Base-by-base conservation (phyloP, 2,113 vertebrate species). In the Brienomyrus longianalis region DNA sequence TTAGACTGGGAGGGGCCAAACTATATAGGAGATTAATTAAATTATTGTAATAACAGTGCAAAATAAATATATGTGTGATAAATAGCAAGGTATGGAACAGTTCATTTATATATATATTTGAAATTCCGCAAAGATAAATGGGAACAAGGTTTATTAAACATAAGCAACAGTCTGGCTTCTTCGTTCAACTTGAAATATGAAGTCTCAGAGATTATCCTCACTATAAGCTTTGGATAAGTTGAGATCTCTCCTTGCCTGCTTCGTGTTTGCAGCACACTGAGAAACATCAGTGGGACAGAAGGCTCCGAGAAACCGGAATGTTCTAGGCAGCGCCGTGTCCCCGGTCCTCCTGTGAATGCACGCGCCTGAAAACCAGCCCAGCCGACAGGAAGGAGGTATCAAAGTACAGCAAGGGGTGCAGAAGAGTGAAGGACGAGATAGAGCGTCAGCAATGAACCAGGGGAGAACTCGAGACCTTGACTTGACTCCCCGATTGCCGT, bases 221-320 rank as follows among this genome's bases (percentile, higher is more conserved):
- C 35, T 88, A 23, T 95, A 94, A 95, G 89, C 91, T 94, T 93
- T 93, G 92, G 92, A 92, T 94, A 93, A 94, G 93, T 93, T 94
- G 94, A 93, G 93, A 94, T 95, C 94, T 94, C 92, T 93, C 93
- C 92, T 92, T 95, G 94, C 93, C 92, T 85, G 92, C 92, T 95
- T 95, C 93, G 91, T 93, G 94, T 95, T 95, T 90, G 93, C 93
- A 92, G 93, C 93, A 94, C 93, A 94, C 91, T 90, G 31, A 92
- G 89, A 50, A 66, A 35, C 95, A 94, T 50, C 45, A 31, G 83
- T n/a, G 11, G 11, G 83, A 96, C 92, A 95, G 94, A 93, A 93
- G 95, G 90, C 88, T 27, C 92, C 94, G 31, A 83, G 56, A 47
- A 77, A 51, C 51, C 35, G 4, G 51, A 48, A 62, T 83, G 45